Evolutionary conservation across 2,797 vertebrate species (phyloP), one percentile per base, ranked within the genome.

Genomic region (Gastrophryne carolinensis): DNA sequence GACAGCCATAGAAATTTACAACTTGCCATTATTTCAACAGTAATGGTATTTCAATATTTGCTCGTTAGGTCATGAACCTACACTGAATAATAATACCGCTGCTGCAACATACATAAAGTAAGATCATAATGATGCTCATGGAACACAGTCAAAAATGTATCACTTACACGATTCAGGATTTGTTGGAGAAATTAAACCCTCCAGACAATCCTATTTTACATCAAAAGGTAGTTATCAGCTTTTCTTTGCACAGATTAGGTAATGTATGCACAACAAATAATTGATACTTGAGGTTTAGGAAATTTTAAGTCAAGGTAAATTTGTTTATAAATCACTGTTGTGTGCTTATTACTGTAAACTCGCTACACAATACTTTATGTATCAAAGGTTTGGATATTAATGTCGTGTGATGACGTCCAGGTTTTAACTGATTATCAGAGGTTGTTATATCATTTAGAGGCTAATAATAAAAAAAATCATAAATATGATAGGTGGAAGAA

Each of bases 171-270:
- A 87, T 84, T 80, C 66, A 84, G 89, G 81, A 84, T 79, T 83
- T 86, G 85, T 90, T 90, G 62, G 86, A 90, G 89, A 89, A 90
- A 86, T 89, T 88, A 91, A 91, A 89, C 88, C 88, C 41, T 56
- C 88, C 88, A 89, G 84, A 91, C 89, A 89, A 87, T 87, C 88
- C 89, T 87, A 90, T 89, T 89, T 90, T 89, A 91, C 87, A 91
- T 91, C 89, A 92, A 91, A 68, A 86, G 88, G 86, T 69, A 86
- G 80, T 87, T 85, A 87, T 85, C 88, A 86, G 85, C 79, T 81
- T 87, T 88, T 90, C 87, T 89, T 89, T 89, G 90, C 90, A 88
- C 89, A 92, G 89, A 89, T 83, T 89, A 85, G 87, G 85, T 89
- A 91, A 91, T 89, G 71, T 29, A 68, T 39, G 10, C 87, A 83